Percentiles rank a stretch among this genome's conserved stretches.
Evolutionary conservation across 2,888 invertebrate genomes (phyloP).

Genomic region (Papilio protenor): DNA sequence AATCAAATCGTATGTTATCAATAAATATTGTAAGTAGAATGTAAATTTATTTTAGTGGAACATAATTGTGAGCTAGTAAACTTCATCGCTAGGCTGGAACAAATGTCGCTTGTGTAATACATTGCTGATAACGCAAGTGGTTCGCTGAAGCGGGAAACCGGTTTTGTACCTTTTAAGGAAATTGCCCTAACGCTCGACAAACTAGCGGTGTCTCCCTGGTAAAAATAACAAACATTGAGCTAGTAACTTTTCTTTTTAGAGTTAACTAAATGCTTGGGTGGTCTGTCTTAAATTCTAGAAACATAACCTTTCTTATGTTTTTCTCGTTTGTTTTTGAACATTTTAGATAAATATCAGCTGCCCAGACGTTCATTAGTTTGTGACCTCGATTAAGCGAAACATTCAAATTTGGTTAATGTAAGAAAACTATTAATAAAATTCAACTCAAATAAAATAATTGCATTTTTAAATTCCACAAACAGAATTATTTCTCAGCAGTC

Average conservation of each 20-base stretch:
- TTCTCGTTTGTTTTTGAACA: not conserved
- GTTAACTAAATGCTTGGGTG: constrained; percentile 16
- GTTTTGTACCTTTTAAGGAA: constrained; percentile 38
- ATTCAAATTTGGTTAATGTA: not conserved
- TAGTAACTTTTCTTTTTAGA: constrained; percentile 10
- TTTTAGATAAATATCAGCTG: not conserved
- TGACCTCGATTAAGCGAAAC: not conserved
- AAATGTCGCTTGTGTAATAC: constrained; percentile 41
- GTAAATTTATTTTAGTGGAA: constrained; percentile 24
- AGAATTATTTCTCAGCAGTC: not conserved
- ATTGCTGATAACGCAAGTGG: constrained; percentile 36
- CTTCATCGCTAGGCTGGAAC: constrained; percentile 31
- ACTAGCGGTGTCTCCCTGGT: constrained; percentile 20
- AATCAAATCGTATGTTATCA: constrained; percentile 17
- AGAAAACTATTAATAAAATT: not conserved
- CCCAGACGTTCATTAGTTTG: not conserved
- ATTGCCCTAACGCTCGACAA: constrained; percentile 35
- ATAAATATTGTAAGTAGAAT: constrained; percentile 25
- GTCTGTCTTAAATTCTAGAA: not conserved
- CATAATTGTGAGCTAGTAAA: constrained; percentile 24
- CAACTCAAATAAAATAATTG: not conserved
- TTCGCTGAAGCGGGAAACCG: constrained; percentile 36
- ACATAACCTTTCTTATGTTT: not conserved
- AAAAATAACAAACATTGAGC: constrained; percentile 23
- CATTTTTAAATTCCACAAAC: not conserved